A percentile compares a stretch with the other conserved stretches of the same genome.
These are phyloP conservation scores for Palythoa caribaeorum DNA, from an alignment of 92 coral and sea anemone genomes.

Conservation along the genomic window DNA sequence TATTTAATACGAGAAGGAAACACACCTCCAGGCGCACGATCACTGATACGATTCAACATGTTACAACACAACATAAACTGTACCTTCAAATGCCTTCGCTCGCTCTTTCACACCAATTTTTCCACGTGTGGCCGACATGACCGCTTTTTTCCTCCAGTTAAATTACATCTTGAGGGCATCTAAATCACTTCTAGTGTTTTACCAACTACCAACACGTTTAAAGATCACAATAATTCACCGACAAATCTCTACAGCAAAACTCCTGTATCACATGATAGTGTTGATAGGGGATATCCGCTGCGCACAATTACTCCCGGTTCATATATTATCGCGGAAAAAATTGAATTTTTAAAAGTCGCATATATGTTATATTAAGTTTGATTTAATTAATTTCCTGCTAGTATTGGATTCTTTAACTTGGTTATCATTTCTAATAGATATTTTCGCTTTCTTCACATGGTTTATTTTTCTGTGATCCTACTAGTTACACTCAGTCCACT, in stretches of 20 bases:
- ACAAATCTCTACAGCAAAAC: neutral
- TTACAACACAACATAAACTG: neutral
- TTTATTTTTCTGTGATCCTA: too few relatives aligned
- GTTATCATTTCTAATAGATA: too few relatives aligned
- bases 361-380: too few relatives aligned
- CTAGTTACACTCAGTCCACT: too few relatives aligned
- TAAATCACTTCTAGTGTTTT: neutral
- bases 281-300: constrained; percentile 13
- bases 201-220: neutral
- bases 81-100: constrained; percentile 15
- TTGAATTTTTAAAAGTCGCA: too few relatives aligned
- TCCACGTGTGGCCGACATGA: neutral
- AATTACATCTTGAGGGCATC: neutral
- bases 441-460: too few relatives aligned
- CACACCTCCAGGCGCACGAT: neutral
- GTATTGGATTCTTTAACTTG: too few relatives aligned
- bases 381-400: too few relatives aligned
- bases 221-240: neutral
- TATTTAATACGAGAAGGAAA: neutral
- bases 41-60: neutral
- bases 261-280: neutral
- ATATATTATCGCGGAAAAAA: too few relatives aligned
- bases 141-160: neutral
- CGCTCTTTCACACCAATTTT: neutral
- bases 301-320: neutral